Evolutionary conservation across 1,140 invertebrate species (phyloP).

Genomic region (Babylonia areolata): DNA sequence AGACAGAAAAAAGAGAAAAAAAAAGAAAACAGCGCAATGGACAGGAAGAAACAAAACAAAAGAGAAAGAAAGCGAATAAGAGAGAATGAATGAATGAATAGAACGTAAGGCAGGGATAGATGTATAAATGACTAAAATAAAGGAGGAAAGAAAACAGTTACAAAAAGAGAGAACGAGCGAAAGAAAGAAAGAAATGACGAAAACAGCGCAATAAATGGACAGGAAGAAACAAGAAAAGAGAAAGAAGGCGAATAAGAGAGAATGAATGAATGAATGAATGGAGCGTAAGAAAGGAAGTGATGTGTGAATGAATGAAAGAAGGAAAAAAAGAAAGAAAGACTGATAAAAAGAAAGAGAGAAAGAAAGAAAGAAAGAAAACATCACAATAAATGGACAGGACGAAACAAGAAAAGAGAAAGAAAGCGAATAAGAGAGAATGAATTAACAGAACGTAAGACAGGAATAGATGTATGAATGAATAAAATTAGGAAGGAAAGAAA

Average conservation of each 20-base stretch:
- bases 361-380: too few relatives aligned
- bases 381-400: too few relatives aligned
- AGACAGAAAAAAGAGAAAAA: slow-evolving; percentile 5
- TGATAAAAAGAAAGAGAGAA: too few relatives aligned
- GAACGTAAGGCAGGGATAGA: neutral
- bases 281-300: neutral
- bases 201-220: neutral
- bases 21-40: too few relatives aligned
- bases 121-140: neutral
- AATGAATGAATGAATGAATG: neutral
- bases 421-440: too few relatives aligned
- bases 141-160: neutral
- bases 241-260: neutral
- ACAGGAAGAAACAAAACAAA: neutral
- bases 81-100: neutral
- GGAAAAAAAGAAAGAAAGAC: too few relatives aligned
- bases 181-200: neutral
- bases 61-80: neutral
- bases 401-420: too few relatives aligned
- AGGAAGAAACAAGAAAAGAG: neutral
- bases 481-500: too few relatives aligned
- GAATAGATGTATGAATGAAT: too few relatives aligned
- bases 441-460: too few relatives aligned
- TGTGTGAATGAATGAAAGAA: too few relatives aligned
- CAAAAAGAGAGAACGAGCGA: neutral